Evolutionary conservation across 2,888 invertebrate species (phyloP), one percentile per base, ranked within the genome.

Genomic region (Plagiodera versicolora): DNA sequence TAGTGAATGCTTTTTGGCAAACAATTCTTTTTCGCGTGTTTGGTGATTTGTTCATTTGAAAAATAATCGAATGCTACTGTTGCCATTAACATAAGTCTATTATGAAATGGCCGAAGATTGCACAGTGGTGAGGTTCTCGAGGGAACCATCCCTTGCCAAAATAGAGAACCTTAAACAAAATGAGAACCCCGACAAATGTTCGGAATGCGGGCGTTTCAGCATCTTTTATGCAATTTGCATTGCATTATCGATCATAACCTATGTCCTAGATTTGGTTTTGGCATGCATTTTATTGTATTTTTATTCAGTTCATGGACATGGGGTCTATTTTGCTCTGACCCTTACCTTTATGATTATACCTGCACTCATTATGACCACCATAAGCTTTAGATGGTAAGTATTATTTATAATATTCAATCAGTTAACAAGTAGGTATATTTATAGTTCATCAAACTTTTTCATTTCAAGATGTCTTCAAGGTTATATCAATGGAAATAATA

Each of bases 331-430:
- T 73, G 80, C 79, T 18, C 74, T 83, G 67, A 84, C 84, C n/a
- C 72, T 83, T 56, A 77, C 80, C 5, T 84, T 84, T 71, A 74
- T 83, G 51, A 70, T 83, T 51, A 70, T 83, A 53, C 83, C 84
- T 64, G 82, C 83, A 8, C 67, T 84, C 53, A 75, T 82, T 64
- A 83, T 82, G 77, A 83, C 82, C 16, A 81, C 81, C 24, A 77
- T 84, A 63, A 83, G 82, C 71, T 76, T 83, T 65, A 71, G 82
- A 76, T 84, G 84, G 84, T 81, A 76, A 76, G 78, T 75, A 50
- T 20, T 58, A 8, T 24, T 51, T 52, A 30, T 32, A 8, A 35
- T 32, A 11, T n/a, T n/a, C n/a, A n/a, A n/a, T n/a, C n/a, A n/a
- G n/a, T n/a, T n/a, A n/a, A n/a, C n/a, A n/a, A n/a, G n/a, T n/a